A percentile compares a stretch with the other conserved stretches of the same genome.
phyloP scores from a whole-genome alignment of 2,113 vertebrate species.

The Paracanthobrama guichenoti region DNA sequence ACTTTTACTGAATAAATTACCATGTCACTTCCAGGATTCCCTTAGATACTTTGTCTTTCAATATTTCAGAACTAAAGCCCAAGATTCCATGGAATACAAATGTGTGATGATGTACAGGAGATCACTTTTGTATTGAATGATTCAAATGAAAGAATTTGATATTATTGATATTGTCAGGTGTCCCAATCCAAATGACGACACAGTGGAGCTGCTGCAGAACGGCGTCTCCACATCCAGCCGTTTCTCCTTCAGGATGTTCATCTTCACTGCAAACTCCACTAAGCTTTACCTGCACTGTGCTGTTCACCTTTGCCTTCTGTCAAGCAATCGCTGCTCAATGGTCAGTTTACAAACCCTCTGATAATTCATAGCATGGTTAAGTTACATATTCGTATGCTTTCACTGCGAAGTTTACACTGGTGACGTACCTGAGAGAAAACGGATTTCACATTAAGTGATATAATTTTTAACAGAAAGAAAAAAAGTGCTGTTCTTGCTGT shows the following conservation, averaged over 20 bases:
- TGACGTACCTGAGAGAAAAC: too few relatives aligned
- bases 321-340: constrained; percentile 53
- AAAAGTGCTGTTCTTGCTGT: too few relatives aligned
- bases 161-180: constrained; percentile 61
- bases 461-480: too few relatives aligned
- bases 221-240: constrained; percentile 64
- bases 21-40: background rate
- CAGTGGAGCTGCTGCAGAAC: constrained; percentile 65
- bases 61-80: background rate
- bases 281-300: constrained; percentile 70
- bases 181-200: constrained; percentile 63
- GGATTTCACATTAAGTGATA: too few relatives aligned
- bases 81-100: background rate
- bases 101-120: background rate
- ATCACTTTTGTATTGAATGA: background rate
- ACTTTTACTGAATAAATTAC: background rate
- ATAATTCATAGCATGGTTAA: too few relatives aligned
- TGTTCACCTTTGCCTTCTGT: constrained; percentile 67
- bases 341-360: constrained; percentile 56
- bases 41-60: background rate
- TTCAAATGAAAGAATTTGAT: background rate
- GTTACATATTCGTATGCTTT: too few relatives aligned
- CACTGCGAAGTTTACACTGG: too few relatives aligned
- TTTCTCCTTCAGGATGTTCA: constrained; percentile 74
- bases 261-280: constrained; percentile 57